Percentiles rank a stretch among this genome's conserved stretches.
phyloP scores from a whole-genome alignment of 2,888 invertebrate genomes.

The Drosophila borealis region DNA sequence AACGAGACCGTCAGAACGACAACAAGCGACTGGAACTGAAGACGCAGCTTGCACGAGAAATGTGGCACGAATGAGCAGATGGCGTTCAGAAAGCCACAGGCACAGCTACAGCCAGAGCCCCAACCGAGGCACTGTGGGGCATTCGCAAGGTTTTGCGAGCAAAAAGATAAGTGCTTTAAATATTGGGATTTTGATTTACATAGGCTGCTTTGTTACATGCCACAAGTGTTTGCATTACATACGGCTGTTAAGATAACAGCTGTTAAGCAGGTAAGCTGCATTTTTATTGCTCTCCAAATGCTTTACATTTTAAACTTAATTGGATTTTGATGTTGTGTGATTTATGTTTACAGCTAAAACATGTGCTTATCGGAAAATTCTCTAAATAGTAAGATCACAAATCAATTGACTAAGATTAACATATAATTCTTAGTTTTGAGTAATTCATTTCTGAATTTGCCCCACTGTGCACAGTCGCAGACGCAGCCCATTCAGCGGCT shows the following conservation, averaged over 20 bases:
- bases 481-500: conserved; percentile 19
- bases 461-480: conserved; percentile 1
- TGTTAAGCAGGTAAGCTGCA: too few species aligned
- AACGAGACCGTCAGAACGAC: conserved; percentile 48
- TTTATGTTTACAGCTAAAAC: too few species aligned
- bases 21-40: conserved; percentile 64
- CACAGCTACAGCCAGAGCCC: conserved; percentile 6
- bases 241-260: too few species aligned
- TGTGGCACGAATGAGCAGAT: conserved; percentile 63
- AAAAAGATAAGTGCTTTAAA: neutral
- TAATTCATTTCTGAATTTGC: neutral
- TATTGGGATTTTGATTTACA: neutral
- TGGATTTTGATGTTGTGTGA: too few species aligned
- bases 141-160: neutral
- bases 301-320: too few species aligned
- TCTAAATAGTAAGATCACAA: too few species aligned
- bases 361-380: too few species aligned
- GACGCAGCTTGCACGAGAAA: conserved; percentile 59
- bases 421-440: neutral
- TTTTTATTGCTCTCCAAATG: too few species aligned
- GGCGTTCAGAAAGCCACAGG: conserved; percentile 30
- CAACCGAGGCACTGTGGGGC: neutral
- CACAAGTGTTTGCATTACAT: neutral
- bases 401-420: neutral
- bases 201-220: neutral